Base-by-base conservation (phyloP, 1,140 invertebrate species). In the Macrocentrus cingulum region DNA sequence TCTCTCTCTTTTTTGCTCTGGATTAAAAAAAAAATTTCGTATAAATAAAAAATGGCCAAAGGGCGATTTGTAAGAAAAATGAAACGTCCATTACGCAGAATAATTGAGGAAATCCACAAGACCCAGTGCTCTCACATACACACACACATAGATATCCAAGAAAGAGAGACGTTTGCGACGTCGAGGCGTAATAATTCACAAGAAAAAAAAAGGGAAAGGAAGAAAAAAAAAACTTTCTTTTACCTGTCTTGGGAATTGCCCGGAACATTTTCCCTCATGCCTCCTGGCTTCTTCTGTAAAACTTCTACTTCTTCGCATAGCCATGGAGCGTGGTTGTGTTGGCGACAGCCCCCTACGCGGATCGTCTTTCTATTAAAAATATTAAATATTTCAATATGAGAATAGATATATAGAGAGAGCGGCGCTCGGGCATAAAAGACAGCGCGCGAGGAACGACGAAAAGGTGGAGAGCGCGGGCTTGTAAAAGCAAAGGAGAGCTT, bases 361-460 rank as follows among this genome's bases (percentile, higher is more conserved):
- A 66, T 64, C 60, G 64, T 62, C 59, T 67, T 64, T 44, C 66
- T 61, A 66, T 68, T 63, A 66, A 63, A 68, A 66, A 63, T 60
- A 63, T 66, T 61, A 62, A 66, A 68, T 65, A 68, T 66, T 65
- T 66, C 66, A 64, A 66, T 68, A 66, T 56, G 56, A 49, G 60
- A 23, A 42, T 16, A 42, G 15, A 8, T 20, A 55, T 13, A 32
- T 16, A 36, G 36, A 53, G 22, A 25, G 18, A 11, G 32, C 18
- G 18, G 34, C 20, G 22, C 4, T 25, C 3, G 44, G 13, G 19
- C 13, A 54, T 34, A 32, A 15, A 18, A 36, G 16, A 51, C 20
- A 51, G 37, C 41, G 16, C 1, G 25, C 19, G 36, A 34, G 37
- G 32, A 22, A 34, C 45, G 54, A 48, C 54, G 34, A 32, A 11